Percentiles rank a stretch among this genome's conserved stretches.
These are phyloP conservation scores for Bryconaethiops microstoma DNA, from an alignment of 2,797 vertebrate species.

Conservation along the genomic window DNA sequence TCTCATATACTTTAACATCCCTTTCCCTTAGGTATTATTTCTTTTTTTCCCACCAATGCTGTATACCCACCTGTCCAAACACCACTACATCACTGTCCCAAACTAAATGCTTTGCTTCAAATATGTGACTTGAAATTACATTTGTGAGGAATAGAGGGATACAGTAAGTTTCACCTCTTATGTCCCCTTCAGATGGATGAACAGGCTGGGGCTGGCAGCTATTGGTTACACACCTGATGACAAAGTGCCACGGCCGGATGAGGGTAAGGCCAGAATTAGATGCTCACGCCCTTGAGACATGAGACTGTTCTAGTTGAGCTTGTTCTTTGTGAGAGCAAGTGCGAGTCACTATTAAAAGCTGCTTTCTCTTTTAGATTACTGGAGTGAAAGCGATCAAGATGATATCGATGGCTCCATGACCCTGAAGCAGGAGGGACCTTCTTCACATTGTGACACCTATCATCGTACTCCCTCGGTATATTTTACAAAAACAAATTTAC, in stretches of 20 bases:
- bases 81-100: not conserved
- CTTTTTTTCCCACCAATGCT: no score
- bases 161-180: not conserved
- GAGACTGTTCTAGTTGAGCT: not conserved
- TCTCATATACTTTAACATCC: no score
- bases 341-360: not conserved
- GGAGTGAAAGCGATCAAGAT: constrained; percentile 83
- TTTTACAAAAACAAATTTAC: constrained; percentile 31
- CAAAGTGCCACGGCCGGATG: constrained; percentile 78
- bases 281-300: not conserved
- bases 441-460: constrained; percentile 56
- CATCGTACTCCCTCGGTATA: constrained; percentile 77
- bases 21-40: no score
- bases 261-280: constrained; percentile 73
- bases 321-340: not conserved
- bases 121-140: not conserved
- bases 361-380: constrained; percentile 73
- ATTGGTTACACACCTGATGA: constrained; percentile 83
- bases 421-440: constrained; percentile 75
- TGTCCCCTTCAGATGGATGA: constrained; percentile 31
- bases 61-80: no score
- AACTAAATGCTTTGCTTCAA: not conserved
- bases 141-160: not conserved
- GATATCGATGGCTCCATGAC: constrained; percentile 77
- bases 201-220: constrained; percentile 63